A percentile compares a stretch with the other conserved stretches of the same genome.
These are phyloP conservation scores for Argyrosomus regius DNA, from an alignment of 2,797 vertebrate species.

Conservation along the genomic window DNA sequence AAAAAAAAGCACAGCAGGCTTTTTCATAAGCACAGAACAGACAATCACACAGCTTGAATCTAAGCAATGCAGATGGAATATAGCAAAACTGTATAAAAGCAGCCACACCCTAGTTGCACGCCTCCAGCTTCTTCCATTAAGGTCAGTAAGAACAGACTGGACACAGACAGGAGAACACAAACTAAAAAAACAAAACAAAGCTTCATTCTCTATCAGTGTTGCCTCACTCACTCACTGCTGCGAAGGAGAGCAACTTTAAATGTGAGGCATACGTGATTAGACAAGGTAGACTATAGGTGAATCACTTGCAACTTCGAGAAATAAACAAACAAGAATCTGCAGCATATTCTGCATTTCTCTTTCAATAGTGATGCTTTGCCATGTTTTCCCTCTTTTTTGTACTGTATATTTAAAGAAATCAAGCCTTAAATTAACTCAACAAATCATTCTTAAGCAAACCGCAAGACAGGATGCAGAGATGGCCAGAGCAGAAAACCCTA, in stretches of 20 bases:
- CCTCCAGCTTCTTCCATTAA: constrained; percentile 69
- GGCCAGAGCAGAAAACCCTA: constrained; percentile 72
- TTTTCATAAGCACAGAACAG: constrained; percentile 66
- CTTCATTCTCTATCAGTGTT: constrained; percentile 41
- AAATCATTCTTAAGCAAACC: constrained; percentile 65
- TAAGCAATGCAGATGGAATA: constrained; percentile 70
- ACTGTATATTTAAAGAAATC: constrained; percentile 57
- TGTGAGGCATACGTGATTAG: constrained; percentile 44
- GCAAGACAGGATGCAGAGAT: constrained; percentile 72
- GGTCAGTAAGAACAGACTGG: constrained; percentile 67
- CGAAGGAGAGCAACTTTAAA: constrained; percentile 60
- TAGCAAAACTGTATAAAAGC: constrained; percentile 70
- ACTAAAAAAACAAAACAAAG: constrained; percentile 31
- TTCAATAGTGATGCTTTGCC: constrained; percentile 39
- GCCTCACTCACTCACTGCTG: constrained; percentile 52
- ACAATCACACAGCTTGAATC: constrained; percentile 70
- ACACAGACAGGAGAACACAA: constrained; percentile 58
- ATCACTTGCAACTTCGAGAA: constrained; percentile 51
- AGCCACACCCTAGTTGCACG: constrained; percentile 73
- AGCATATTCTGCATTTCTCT: constrained; percentile 43
- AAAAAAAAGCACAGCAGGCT: constrained; percentile 60
- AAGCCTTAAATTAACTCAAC: constrained; percentile 57
- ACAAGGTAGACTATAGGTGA: constrained; percentile 55
- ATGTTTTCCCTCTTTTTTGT: constrained; percentile 29
- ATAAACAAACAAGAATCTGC: constrained; percentile 46